Evolutionary conservation across 1,140 invertebrate genomes (phyloP), one percentile per base, ranked within the genome.

Genomic region (Stegodyphus mimosarum): DNA sequence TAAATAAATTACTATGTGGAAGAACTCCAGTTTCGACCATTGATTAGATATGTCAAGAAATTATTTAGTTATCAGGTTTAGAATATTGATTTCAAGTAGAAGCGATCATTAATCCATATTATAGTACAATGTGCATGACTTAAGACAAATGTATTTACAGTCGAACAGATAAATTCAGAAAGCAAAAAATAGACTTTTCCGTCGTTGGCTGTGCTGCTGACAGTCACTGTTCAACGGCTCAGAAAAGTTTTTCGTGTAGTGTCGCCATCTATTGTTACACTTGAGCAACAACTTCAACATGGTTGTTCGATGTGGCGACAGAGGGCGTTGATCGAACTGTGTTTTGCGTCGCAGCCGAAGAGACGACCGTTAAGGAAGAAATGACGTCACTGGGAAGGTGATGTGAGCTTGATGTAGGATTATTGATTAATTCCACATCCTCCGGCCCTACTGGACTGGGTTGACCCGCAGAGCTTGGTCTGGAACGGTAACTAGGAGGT

Each of bases 181-280:
- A 60, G 55, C 55, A 5, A 60, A 60, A 60, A 60, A 60, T 10
- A 60, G 9, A 60, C 9, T 10, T 60, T 9, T 2, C 55, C 15
- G 9, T 60, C 9, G 55, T 60, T 15, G 9, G 9, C 55, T 9
- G 9, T 60, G 9, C 9, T 60, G 55, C 15, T 10, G 9, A 15
- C 9, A 10, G 55, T 60, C 55, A 60, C 55, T 10, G 55, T 60
- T 60, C 55, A 60, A 9, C 9, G 15, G 15, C 9, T 15, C 15
- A 10, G 55, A 10, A 60, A 60, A 10, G 55, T 15, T 9, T 15
- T 10, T 15, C 15, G 55, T 60, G 5, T 60, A 60, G 67, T 71
- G 83, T n/a, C 50, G 83, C 83, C 83, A 86, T 86, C 83, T 86
- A n/a, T 77, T 33, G 60, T 78, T 67, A 86, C 18, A 86, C 83